These are phyloP conservation scores for Chrysaora quinquecirrha DNA, from an alignment of 30 jellyfish, hydroid and myxozoan genomes.

Conservation along the genomic window DNA sequence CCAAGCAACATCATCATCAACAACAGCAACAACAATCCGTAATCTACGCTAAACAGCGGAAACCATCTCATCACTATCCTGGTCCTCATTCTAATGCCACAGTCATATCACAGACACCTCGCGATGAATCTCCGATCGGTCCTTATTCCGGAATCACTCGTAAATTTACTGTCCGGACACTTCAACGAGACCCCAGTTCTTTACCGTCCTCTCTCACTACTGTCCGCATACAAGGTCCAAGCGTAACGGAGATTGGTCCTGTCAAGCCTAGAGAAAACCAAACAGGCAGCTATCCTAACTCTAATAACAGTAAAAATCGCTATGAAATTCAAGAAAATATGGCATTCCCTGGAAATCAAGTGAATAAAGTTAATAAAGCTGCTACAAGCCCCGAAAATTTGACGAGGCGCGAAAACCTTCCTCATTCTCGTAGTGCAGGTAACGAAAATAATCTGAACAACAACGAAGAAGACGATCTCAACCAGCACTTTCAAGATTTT, in stretches of 20 bases:
- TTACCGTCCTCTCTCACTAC: slow-evolving; percentile 69
- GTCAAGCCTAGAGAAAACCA: slow-evolving; percentile 4
- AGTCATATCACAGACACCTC: background rate
- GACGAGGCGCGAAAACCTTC: background rate
- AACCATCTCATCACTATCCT: slow-evolving; percentile 30
- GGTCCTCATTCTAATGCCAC: background rate
- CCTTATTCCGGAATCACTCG: slow-evolving; percentile 64
- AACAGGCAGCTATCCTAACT: slow-evolving; percentile 2
- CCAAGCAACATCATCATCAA: slow-evolving; percentile 28
- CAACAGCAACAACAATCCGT: slow-evolving; percentile 41
- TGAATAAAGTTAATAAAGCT: no score
- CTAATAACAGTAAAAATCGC: background rate
- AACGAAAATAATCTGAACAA: background rate
- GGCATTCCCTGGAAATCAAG: background rate
- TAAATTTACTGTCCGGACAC: slow-evolving; percentile 61
- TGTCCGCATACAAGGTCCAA: slow-evolving; percentile 85
- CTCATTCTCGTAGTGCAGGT: background rate
- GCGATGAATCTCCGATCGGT: background rate
- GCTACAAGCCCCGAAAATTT: background rate
- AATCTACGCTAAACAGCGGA: slow-evolving; percentile 50
- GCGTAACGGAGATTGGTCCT: slow-evolving; percentile 14
- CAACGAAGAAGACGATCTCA: background rate
- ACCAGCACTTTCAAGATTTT: background rate
- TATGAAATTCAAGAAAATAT: background rate
- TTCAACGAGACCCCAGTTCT: slow-evolving; percentile 44